Percentiles rank a stretch among this genome's conserved stretches.
Conservation (phyloP, 2,888 invertebrate species). For the Drosophila rubida region DNA sequence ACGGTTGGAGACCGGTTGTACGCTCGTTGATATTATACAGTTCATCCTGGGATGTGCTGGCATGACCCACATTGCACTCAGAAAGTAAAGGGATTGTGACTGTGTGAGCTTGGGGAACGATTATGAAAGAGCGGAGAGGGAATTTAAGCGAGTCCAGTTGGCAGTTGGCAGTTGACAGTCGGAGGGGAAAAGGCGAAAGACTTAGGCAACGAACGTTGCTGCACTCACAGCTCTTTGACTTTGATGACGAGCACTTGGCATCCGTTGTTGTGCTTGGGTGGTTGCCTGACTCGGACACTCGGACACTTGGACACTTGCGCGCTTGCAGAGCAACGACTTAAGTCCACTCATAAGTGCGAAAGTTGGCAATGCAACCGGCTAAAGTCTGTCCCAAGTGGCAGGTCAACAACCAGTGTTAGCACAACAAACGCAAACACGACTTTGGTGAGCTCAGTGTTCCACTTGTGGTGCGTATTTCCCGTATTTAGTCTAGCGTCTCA, state of each 20-base stretch:
- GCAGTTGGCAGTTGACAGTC: constrained; percentile 4
- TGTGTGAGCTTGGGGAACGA: neutral
- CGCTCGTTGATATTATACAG: neutral
- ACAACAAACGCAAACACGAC: neutral
- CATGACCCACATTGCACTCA: constrained; percentile 19
- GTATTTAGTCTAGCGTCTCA: constrained; percentile 23
- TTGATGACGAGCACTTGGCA: constrained; percentile 47
- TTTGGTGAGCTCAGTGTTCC: neutral
- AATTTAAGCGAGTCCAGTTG: constrained; percentile 8
- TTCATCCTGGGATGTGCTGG: constrained; percentile 22
- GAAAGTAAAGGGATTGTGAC: constrained; percentile 24
- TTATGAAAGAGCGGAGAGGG: neutral
- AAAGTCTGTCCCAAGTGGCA: neutral
- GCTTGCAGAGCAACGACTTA: constrained; percentile 21
- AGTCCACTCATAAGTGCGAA: constrained; percentile 25
- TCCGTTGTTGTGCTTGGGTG: constrained; percentile 11
- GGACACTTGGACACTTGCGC: constrained; percentile 7
- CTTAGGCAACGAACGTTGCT: constrained; percentile 72
- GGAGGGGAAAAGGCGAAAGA: constrained; percentile 56
- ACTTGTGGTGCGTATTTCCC: constrained; percentile 4
- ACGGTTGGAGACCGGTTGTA: constrained; percentile 10
- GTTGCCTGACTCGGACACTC: constrained; percentile 7
- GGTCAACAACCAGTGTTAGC: constrained; percentile 32
- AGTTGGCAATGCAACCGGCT: constrained; percentile 35
- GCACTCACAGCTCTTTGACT: constrained; percentile 34